Conservation (phyloP, 2,888 invertebrate genomes). For the Ormyrus pomaceus region DNA sequence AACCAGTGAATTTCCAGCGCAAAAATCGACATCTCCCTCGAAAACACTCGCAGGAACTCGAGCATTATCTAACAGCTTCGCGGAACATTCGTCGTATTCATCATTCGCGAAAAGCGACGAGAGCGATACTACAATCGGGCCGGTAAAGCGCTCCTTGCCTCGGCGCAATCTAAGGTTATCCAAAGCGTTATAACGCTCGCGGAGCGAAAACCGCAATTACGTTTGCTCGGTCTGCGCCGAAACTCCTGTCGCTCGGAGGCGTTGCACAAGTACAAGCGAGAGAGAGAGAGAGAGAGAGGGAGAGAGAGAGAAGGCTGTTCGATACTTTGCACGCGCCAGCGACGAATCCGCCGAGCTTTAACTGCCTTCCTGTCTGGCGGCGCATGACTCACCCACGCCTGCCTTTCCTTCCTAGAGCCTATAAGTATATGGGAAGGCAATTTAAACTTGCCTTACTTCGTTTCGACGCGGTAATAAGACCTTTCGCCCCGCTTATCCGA, state of each 20-base stretch:
- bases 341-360: constrained; percentile 39
- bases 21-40: too few relatives aligned
- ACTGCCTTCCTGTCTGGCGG: constrained; percentile 42
- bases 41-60: too few relatives aligned
- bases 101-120: too few relatives aligned
- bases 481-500: constrained; percentile 3
- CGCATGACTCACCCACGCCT: constrained; percentile 37
- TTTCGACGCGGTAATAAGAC: constrained; percentile 44
- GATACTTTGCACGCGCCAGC: constrained; percentile 38
- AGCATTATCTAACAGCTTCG: too few relatives aligned
- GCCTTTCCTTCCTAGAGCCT: constrained; percentile 23
- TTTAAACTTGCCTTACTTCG: constrained; percentile 33
- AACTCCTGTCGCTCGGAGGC: not conserved
- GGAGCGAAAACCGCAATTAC: constrained; percentile 6
- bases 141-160: too few relatives aligned
- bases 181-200: too few relatives aligned
- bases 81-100: too few relatives aligned
- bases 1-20: too few relatives aligned
- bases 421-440: constrained; percentile 24
- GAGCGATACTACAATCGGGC: too few relatives aligned
- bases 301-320: constrained; percentile 1
- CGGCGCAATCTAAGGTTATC: too few relatives aligned
- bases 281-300: not conserved
- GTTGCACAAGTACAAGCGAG: constrained; percentile 1
- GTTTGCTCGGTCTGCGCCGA: not conserved